Base-by-base conservation (phyloP, 2,797 vertebrate genomes). In the Anguilla anguilla region DNA sequence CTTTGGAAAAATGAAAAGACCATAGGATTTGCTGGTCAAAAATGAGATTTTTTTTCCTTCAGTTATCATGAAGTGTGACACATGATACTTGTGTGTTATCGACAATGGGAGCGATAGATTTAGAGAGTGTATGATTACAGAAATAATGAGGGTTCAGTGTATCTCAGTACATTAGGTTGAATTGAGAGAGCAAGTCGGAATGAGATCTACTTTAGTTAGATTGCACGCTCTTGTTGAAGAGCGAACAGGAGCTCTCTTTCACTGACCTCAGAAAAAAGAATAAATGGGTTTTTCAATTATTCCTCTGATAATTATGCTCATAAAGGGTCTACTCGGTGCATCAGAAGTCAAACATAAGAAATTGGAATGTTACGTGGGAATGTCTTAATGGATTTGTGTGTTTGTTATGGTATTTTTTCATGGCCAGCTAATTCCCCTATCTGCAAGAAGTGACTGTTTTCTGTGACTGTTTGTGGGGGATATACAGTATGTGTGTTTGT, bases 171-270 rank as follows among this genome's bases (percentile, higher is more conserved):
- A 55, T 69, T 69, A 1, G 6, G n/a, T 35, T 77, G 69, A 55
- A 86, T 53, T 49, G 49, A 74, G 51, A 22, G 72, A 55, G 39
- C 69, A 57, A 57, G 72, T 55, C 72, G 85, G 31, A 79, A 79
- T 86, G 46, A 86, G 64, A 86, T 28, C 74, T 81, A 28, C 72
- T 77, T 86, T 46, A 81, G 74, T 86, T 46, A 43, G 86, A 86
- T 79, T 81, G 25, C 72, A 57, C 51, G 25, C 79, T 86, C 39
- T 57, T 49, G 77, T 87, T 61, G 57, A 82, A 81, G 57, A 86
- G 72, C 46, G 77, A 31, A 46, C 39, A 81, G 11, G 19, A 19
- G 15, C 13, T 49, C 77, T 7, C 35, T 11, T 49, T 1, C 22
- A 77, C 72, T 19, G 72, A 9, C 9, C 19, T 39, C n/a, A 82